Percentiles rank a stretch among this genome's conserved stretches.
phyloP scores from a whole-genome alignment of 35 echinoderm and acorn worm species.

The Eucidaris tribuloides region DNA sequence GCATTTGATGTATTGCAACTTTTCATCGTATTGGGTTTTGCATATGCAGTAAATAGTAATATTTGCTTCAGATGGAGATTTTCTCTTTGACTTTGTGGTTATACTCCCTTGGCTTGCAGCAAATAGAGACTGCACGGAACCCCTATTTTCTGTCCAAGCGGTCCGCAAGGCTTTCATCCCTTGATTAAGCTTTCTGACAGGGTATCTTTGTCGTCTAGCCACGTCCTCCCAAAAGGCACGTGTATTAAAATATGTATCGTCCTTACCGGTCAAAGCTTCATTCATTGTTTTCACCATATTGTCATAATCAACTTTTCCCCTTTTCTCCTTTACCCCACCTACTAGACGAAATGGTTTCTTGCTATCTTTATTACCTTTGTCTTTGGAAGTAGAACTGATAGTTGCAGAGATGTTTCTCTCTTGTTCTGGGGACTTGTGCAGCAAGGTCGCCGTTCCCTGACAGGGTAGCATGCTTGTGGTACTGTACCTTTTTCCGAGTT shows the following conservation, averaged over 20 bases:
- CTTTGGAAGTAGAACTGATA: too few relatives aligned
- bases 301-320: not conserved
- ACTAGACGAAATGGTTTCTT: too few relatives aligned
- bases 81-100: not conserved
- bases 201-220: not conserved
- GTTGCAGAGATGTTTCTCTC: too few relatives aligned
- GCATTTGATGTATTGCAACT: slow-evolving; percentile 14
- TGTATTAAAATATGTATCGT: not conserved
- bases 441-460: too few relatives aligned
- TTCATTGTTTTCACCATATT: not conserved
- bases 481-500: too few relatives aligned
- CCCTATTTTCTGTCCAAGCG: not conserved
- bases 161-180: not conserved
- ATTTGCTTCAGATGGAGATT: not conserved
- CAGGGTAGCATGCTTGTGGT: too few relatives aligned
- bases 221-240: not conserved
- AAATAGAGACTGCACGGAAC: not conserved
- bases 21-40: slow-evolving; percentile 1
- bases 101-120: not conserved
- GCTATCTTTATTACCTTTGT: too few relatives aligned
- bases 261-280: not conserved
- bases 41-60: slow-evolving; percentile 7
- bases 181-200: not conserved
- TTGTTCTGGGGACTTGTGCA: too few relatives aligned
- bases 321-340: not conserved